Conservation (phyloP, 2,888 invertebrate genomes). For the Asteroscopus sphinx region DNA sequence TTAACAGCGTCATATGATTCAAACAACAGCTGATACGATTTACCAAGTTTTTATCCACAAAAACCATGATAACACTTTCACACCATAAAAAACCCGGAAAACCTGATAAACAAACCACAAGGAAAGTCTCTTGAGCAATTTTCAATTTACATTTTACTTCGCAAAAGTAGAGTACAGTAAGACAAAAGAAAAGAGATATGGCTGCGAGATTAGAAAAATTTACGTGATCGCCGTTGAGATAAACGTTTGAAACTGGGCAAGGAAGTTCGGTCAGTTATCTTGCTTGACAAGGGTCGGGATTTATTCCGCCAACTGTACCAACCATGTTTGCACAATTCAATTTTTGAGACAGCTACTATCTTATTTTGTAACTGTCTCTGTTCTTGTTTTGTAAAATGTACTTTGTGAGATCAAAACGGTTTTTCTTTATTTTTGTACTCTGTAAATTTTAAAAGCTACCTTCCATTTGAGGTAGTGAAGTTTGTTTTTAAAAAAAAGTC, state of each 20-base stretch:
- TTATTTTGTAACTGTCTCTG: conserved; percentile 35
- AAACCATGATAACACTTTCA: neutral
- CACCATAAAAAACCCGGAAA: conserved; percentile 2
- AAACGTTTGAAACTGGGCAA: conserved; percentile 67
- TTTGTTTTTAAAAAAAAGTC: too few relatives aligned
- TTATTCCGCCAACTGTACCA: conserved; percentile 62
- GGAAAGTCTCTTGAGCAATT: conserved; percentile 35
- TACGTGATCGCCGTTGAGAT: conserved; percentile 75
- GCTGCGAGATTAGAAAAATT: conserved; percentile 80
- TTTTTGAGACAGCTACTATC: conserved; percentile 54
- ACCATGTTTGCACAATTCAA: conserved; percentile 57
- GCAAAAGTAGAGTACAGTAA: conserved; percentile 39
- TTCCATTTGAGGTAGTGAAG: conserved; percentile 1
- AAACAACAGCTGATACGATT: too few relatives aligned
- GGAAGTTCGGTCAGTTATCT: conserved; percentile 77
- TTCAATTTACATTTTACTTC: conserved; percentile 61
- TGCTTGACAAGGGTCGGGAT: conserved; percentile 72
- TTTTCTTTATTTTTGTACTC: conserved; percentile 33
- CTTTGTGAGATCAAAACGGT: conserved; percentile 27
- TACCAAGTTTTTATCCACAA: neutral
- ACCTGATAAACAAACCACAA: conserved; percentile 10
- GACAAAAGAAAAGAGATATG: conserved; percentile 61
- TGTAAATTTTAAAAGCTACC: conserved; percentile 19
- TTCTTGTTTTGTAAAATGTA: conserved; percentile 38
- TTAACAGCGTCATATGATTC: too few relatives aligned